Percentiles rank a stretch among this genome's conserved stretches.
Evolutionary conservation across 2,113 vertebrate species (phyloP).

Genomic region (Taxidea taxus): DNA sequence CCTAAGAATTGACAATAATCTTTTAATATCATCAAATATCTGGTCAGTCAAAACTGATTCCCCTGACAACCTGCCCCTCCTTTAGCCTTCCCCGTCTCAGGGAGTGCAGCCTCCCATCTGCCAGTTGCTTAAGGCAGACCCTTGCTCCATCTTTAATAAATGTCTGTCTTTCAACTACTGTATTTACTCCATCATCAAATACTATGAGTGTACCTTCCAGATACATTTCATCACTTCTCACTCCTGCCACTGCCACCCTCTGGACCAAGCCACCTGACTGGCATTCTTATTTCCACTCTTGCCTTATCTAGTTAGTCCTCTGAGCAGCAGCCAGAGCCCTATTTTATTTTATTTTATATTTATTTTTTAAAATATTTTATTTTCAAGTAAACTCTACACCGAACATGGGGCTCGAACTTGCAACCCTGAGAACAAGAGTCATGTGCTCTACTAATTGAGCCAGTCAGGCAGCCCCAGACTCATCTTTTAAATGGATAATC

Average conservation of each 20-base stretch:
- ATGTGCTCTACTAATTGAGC: background rate
- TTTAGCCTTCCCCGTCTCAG: background rate
- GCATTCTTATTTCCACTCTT: background rate
- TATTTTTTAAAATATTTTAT: background rate
- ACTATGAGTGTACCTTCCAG: background rate
- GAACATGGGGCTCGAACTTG: background rate
- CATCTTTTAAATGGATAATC: background rate
- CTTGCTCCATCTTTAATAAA: background rate
- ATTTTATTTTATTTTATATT: background rate
- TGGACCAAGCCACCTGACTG: background rate
- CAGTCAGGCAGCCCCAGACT: background rate
- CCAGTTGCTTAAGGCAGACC: background rate
- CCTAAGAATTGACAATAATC: background rate
- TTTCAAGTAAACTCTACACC: background rate
- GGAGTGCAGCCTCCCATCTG: background rate
- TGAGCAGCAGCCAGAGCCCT: background rate
- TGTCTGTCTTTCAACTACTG: background rate
- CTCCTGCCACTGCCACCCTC: background rate
- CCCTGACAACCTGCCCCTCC: background rate
- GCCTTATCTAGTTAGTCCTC: background rate
- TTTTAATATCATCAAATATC: background rate
- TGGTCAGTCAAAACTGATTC: background rate
- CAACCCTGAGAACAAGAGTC: background rate
- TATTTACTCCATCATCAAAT: background rate
- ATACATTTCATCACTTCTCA: background rate